Percentiles rank a stretch among this genome's conserved stretches.
These are phyloP conservation scores for Lagopus muta DNA, from an alignment of 2,113 vertebrate genomes.

Conservation along the genomic window DNA sequence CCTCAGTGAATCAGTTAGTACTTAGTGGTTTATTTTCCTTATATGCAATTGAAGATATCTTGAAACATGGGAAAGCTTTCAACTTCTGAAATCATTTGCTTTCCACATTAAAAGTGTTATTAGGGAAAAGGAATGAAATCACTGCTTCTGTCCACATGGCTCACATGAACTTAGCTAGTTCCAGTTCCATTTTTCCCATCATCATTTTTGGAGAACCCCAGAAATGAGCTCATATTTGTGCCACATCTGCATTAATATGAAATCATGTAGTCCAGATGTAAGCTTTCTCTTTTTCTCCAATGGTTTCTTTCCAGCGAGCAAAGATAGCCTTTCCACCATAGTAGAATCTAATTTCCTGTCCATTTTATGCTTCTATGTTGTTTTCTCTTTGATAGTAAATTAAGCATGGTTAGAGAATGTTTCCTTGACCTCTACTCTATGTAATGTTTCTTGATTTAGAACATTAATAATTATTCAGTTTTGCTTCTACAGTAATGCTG, in stretches of 20 bases:
- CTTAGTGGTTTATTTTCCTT: background rate
- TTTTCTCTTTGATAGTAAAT: slow-evolving; percentile 11
- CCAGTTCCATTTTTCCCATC: background rate
- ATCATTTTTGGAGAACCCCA: background rate
- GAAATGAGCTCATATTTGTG: background rate
- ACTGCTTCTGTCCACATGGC: background rate
- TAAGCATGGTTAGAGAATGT: background rate
- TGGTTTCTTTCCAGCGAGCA: background rate
- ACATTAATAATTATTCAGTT: background rate
- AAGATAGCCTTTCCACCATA: background rate
- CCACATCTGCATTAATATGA: background rate
- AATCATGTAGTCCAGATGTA: background rate
- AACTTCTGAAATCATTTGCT: background rate
- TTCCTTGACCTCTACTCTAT: background rate
- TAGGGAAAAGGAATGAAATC: background rate
- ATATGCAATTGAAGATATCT: background rate
- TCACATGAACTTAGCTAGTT: background rate
- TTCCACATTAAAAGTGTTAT: background rate
- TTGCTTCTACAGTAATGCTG: background rate
- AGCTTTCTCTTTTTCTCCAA: background rate
- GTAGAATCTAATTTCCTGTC: background rate
- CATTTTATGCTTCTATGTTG: background rate
- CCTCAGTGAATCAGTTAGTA: background rate
- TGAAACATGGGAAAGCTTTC: background rate
- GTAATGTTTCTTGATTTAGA: background rate